A percentile compares a stretch with the other conserved stretches of the same genome.
Conservation (phyloP, 2,113 vertebrate genomes). For the Rallus limicola region DNA sequence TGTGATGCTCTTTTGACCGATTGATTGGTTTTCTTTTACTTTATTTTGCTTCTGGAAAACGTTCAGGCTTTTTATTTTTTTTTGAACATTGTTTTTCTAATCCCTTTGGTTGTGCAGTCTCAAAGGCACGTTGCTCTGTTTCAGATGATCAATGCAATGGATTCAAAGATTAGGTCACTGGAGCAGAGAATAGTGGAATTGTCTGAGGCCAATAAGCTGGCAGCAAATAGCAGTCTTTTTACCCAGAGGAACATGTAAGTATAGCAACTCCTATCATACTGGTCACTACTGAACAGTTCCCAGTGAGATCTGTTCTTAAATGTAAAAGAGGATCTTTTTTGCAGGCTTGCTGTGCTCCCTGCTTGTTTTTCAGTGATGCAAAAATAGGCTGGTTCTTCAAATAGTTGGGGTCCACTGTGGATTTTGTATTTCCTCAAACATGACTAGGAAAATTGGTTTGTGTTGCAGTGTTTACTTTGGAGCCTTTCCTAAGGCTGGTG, state of each 20-base stretch:
- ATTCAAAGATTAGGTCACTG: constrained; percentile 95
- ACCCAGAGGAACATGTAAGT: constrained; percentile 99
- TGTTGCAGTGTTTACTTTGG: neutral
- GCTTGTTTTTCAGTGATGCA: constrained; percentile 6
- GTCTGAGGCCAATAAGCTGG: constrained; percentile 97
- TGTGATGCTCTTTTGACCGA: neutral
- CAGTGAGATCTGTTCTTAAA: neutral
- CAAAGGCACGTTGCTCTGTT: constrained; percentile 51
- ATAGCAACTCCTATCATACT: neutral
- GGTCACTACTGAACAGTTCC: neutral
- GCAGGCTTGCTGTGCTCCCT: neutral
- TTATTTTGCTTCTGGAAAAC: neutral
- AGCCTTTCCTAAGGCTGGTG: constrained; percentile 9
- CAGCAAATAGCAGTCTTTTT: constrained; percentile 97
- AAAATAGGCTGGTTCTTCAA: neutral
- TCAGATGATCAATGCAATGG: constrained; percentile 99
- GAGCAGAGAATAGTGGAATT: constrained; percentile 97
- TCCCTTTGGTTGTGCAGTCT: neutral
- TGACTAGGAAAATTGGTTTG: neutral
- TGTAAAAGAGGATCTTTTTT: neutral
- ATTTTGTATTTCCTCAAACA: neutral
- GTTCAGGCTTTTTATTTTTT: neutral
- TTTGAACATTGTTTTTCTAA: neutral
- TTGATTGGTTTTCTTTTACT: neutral
- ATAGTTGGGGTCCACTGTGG: neutral